Evolutionary conservation across 2,113 vertebrate species (phyloP), one percentile per base, ranked within the genome.

Genomic region (Antechinus flavipes): DNA sequence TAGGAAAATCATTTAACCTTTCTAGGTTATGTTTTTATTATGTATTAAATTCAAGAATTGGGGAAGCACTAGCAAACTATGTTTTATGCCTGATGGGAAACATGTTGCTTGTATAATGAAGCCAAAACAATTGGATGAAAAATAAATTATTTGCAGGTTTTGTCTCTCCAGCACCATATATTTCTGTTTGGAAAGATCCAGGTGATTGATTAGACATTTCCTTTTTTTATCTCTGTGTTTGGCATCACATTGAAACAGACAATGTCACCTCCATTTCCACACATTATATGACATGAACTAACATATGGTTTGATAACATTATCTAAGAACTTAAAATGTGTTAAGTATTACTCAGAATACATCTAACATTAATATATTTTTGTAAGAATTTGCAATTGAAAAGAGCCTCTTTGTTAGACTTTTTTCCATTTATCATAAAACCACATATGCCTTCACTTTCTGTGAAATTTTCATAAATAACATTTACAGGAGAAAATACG

Each of bases 231-330:
- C 56, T 97, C n/a, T 93, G 2, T 93, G 1, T 46, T 55, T 7
- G 90, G n/a, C 94, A 95, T 95, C 91, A 93, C 35, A 61, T 95
- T 54, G 58, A 92, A 94, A 96, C 90, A 94, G 47, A 23, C 93
- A 93, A 58, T 93, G 54, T 95, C 91, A 96, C 55, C 93, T 93
- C 89, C 89, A 26, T 94, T 90, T 89, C 68, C 46, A 96, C 26
- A 6, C 52, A 92, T 97, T 94, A 84, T 94, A 61, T 46, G 90
- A 97, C 96, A 96, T 95, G 23, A 94, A 35, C 61, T 54, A 95
- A 56, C 54, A 94, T 92, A 89, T 94, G 54, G 58, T 91, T 90
- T 61, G 92, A 58, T 94, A 95, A 94, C 27, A 91, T 95, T 90
- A 91, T 91, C 90, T 96, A 12, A 42, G 23, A 95, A 95, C 3